Evolutionary conservation across 2,113 vertebrate species (phyloP), one percentile per base, ranked within the genome.

Genomic region (Scartelaos histophorus): DNA sequence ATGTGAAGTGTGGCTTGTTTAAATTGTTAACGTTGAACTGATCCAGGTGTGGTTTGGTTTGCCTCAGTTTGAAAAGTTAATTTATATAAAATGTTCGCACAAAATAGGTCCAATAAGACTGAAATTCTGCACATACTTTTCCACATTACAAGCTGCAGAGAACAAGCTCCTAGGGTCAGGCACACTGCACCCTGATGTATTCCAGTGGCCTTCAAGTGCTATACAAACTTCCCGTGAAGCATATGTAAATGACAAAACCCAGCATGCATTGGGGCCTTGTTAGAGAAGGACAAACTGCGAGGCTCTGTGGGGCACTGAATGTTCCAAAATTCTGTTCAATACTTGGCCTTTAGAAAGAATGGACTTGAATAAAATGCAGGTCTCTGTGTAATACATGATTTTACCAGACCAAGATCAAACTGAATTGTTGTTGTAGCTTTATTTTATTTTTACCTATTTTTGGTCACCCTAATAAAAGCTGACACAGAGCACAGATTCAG

Each of bases 381-480:
- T 74, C 80, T 79, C 82, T 87, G 54, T 72, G 78, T 70, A 73
- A 60, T 22, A 68, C 82, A 66, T 70, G 54, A 75, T 82, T 81
- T 79, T 79, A 54, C 79, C 46, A 73, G 73, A 69, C 65, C 57
- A 69, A 87, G 71, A 67, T 69, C 45, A 62, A 73, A 75, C 51
- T 71, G 22, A 58, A 58, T 15, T 75, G 74, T 81, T 77, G 73
- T 71, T 54, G 51, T n/a, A 54, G 51, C n/a, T 54, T 54, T n/a
- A 54, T 54, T 54, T 54, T 54, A 10, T 54, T 54, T 19, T 5
- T 79, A 29, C 29, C 78, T 67, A 65, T 81, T 79, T 79, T 70
- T 70, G 66, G 6, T 65, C 84, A 81, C 78, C 84, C 86, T 91
- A 92, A 93, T 81, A 75, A 54, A 84, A 91, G 75, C 82, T 75